Base-by-base conservation (phyloP, 2,797 vertebrate genomes). In the Psittacula derbiana region DNA sequence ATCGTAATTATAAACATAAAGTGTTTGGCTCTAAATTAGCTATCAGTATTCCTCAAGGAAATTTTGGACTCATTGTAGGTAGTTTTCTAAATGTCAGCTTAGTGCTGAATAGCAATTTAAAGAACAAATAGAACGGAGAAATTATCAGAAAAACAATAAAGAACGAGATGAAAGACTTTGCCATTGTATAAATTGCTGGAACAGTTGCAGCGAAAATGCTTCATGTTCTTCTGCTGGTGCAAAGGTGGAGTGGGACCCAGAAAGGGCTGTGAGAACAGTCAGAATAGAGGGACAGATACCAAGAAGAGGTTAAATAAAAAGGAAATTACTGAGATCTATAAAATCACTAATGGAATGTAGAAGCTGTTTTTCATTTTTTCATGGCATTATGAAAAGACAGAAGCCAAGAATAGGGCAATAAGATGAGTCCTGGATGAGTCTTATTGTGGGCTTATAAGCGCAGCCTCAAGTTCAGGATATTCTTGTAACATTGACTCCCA, bases 51-150 rank as follows among this genome's bases (percentile, higher is more conserved):
- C 79, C 72, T 61, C 61, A 91, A 90, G 65, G 61, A 95, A 92
- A 88, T 95, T 91, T 94, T 92, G 75, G 65, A 67, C 36, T 50
- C 57, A 46, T 86, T 92, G 62, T 44, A 23, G 41, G 55, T 46
- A 86, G 79, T 86, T 86, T 94, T 93, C 87, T 88, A 96, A 95
- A 94, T 94, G 85, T 83, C 91, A 92, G 28, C 24, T 41, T 92
- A 57, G 33, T 80, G 9, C 23, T 92, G 65, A 93, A 96, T 53
- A 94, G 21, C 61, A 80, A 80, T 94, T 94, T 90, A 80, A 86
- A 87, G 81, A 93, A 91, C 81, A 94, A 93, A 96, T 44, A 87
- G 33, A 86, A 88, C 67, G 50, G 11, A 71, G 46, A 84, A 93
- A 94, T 85, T 47, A 78, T 82, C 49, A 89, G 64, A 73, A 93